Percentiles rank a stretch among this genome's conserved stretches.
These are phyloP conservation scores for Poeciliopsis prolifica DNA, from an alignment of 2,113 vertebrate genomes.

Conservation along the genomic window DNA sequence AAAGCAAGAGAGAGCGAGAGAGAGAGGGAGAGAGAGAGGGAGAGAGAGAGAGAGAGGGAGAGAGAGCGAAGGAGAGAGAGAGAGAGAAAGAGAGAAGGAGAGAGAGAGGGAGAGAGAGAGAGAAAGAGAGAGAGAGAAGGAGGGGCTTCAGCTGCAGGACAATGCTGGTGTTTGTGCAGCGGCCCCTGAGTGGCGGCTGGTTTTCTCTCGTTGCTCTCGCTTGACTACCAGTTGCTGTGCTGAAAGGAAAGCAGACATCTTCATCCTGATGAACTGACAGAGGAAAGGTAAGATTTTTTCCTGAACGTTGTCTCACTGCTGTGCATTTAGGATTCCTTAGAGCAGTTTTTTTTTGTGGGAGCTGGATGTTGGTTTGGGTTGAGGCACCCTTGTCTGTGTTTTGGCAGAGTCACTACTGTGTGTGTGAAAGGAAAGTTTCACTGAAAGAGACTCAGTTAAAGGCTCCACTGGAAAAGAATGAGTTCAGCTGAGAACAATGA, in stretches of 20 bases:
- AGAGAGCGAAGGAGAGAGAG: no score
- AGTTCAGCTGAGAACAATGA: not conserved
- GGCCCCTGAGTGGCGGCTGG: conserved; percentile 76
- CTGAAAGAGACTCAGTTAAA: conserved; percentile 73
- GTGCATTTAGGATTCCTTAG: conserved; percentile 19
- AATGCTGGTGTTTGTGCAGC: conserved; percentile 83
- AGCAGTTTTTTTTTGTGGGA: conserved; percentile 22
- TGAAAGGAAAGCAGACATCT: conserved; percentile 68
- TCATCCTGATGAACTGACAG: conserved; percentile 65
- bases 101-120: conserved; percentile 59
- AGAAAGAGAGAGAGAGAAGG: conserved; percentile 65
- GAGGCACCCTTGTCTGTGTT: conserved; percentile 68
- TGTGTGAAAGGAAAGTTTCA: conserved; percentile 76
- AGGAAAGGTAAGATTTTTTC: conserved; percentile 68
- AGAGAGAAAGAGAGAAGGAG: no score
- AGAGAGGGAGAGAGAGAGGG: conserved; percentile 76
- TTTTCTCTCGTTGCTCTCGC: conserved; percentile 73
- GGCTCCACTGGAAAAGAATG: conserved; percentile 40
- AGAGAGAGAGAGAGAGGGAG: no score
- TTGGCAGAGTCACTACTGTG: conserved; percentile 75
- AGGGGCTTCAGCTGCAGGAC: conserved; percentile 77
- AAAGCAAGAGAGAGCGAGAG: conserved; percentile 14
- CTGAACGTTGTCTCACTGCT: conserved; percentile 12
- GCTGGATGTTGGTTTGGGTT: conserved; percentile 52
- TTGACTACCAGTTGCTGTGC: conserved; percentile 73